These are phyloP conservation scores for Manduca sexta DNA, from an alignment of 1,140 invertebrate genomes.

Conservation along the genomic window DNA sequence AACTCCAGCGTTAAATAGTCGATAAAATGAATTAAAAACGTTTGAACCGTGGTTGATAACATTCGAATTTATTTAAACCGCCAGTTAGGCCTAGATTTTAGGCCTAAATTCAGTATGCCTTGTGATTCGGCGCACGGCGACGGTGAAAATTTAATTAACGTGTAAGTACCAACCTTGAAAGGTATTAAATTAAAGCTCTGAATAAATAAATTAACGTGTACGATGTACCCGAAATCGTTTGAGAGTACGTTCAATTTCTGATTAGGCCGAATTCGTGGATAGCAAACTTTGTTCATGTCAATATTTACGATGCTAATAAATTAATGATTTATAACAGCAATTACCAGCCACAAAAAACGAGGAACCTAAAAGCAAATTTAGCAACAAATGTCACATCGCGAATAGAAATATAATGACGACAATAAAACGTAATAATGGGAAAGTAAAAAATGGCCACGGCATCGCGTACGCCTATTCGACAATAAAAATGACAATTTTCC, in stretches of 20 bases:
- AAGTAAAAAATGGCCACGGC: constrained; percentile 45
- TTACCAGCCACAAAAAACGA: background rate
- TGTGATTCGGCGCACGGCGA: background rate
- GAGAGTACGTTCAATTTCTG: too few relatives aligned
- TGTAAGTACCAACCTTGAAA: too few relatives aligned
- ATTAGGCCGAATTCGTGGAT: too few relatives aligned
- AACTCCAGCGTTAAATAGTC: too few relatives aligned
- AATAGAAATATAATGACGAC: constrained; percentile 42
- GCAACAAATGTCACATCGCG: constrained; percentile 23
- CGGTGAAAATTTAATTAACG: constrained; percentile 1
- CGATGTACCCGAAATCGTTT: too few relatives aligned
- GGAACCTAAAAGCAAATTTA: constrained; percentile 13
- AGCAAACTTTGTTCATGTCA: too few relatives aligned
- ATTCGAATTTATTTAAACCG: background rate
- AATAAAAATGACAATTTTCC: constrained; percentile 51
- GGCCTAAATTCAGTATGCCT: constrained; percentile 18
- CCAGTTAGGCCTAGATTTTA: constrained; percentile 13
- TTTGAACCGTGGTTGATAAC: too few relatives aligned
- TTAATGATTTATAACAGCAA: too few relatives aligned
- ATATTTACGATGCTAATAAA: too few relatives aligned
- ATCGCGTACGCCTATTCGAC: constrained; percentile 41
- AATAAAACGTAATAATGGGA: constrained; percentile 51
- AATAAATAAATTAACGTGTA: too few relatives aligned
- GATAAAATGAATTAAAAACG: too few relatives aligned
- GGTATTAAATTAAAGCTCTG: too few relatives aligned